Evolutionary conservation across 1,140 invertebrate genomes (phyloP), one percentile per base, ranked within the genome.

Genomic region (Drosophila kikkawai): DNA sequence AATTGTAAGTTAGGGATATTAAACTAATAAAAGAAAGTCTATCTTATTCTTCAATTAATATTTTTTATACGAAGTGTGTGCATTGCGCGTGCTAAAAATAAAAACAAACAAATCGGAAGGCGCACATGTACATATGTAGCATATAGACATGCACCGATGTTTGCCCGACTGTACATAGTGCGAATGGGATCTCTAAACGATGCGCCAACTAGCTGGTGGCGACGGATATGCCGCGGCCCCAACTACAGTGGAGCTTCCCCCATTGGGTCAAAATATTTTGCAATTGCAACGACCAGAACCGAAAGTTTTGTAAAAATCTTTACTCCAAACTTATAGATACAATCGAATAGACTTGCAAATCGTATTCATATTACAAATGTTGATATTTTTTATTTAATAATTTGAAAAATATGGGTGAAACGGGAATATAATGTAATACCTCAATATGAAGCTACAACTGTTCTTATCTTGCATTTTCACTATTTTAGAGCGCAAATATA

Each of bases 171-270:
- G 61, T 65, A 69, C 58, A 67, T 75, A 61, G 75, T 79, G 75
- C 67, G 69, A 73, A 71, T 71, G 69, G 69, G 69, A 73, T 58
- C 48, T 70, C 48, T 70, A 70, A 70, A 70, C 57, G 75, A 69
- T 79, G 75, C 75, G 75, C 75, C 66, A 79, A 73, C 59, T 79
- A 78, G 60, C 60, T 76, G 60, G 74, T 76, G 74, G 71, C 74
- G 74, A 76, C 74, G 74, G 71, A 76, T 47, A 41, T 57, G 73
- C 73, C 74, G 71, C 60, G 67, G 67, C 67, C 67, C 7, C 67
- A 56, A 36, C 34, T 69, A 56, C 67, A 70, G 64, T 70, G 19
- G 6, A 39, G 17, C 13, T 15, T 1, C n/a, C 26, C 0, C 9
- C 0, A 7, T 29, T 9, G 32, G 7, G 11, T 1, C 15, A 1